These are phyloP conservation scores for Pangasius djambal DNA, from an alignment of 2,797 vertebrate species.

Conservation along the genomic window DNA sequence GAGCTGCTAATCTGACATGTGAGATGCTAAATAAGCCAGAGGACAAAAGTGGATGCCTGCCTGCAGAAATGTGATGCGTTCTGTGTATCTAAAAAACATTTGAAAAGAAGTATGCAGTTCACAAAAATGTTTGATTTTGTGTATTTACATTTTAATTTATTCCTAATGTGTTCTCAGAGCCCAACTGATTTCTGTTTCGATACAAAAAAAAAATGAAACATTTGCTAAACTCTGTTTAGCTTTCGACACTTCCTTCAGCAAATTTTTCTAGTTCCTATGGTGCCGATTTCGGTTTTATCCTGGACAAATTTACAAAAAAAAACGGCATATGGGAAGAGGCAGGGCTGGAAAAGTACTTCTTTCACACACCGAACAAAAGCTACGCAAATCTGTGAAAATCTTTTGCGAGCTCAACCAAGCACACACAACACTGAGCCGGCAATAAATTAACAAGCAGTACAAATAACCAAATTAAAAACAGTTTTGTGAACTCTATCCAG, in stretches of 20 bases:
- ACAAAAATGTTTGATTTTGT: neutral
- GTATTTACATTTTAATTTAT: constrained; percentile 1
- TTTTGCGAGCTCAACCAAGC: neutral
- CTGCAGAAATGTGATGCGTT: neutral
- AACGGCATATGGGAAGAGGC: neutral
- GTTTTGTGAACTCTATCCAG: neutral
- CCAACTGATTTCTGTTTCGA: neutral
- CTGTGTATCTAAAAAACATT: neutral
- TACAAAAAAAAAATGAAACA: neutral
- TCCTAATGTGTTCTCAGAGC: neutral
- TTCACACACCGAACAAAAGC: neutral
- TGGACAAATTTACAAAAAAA: neutral
- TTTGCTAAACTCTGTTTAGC: neutral
- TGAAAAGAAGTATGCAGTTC: neutral
- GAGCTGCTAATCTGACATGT: neutral
- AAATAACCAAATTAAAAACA: neutral
- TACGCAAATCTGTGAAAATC: neutral
- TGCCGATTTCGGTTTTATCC: neutral
- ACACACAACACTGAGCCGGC: neutral
- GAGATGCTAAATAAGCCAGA: neutral
- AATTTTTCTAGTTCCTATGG: neutral
- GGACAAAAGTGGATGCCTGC: neutral
- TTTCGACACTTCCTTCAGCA: neutral
- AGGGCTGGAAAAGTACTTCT: neutral
- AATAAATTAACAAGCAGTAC: neutral